Percentiles rank a stretch among this genome's conserved stretches.
Evolutionary conservation across 2,888 invertebrate genomes (phyloP).

Genomic region (Eupsilia transversa): DNA sequence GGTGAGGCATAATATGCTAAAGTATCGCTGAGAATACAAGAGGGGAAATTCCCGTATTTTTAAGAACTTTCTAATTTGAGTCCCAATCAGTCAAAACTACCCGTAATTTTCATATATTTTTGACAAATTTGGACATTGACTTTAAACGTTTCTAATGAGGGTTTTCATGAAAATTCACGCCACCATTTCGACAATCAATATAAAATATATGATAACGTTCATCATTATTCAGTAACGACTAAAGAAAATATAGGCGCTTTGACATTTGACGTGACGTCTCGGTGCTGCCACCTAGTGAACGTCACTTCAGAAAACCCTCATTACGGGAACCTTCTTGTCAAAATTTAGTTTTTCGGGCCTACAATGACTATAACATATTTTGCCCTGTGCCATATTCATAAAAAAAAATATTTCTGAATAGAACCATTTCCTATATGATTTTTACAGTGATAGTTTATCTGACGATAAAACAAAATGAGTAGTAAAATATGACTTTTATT

Average conservation of each 20-base stretch:
- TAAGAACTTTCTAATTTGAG: neutral
- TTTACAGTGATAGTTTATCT: conserved; percentile 36
- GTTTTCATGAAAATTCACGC: too few species aligned
- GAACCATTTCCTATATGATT: conserved; percentile 28
- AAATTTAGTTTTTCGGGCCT: neutral
- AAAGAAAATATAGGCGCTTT: too few species aligned
- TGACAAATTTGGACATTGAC: too few species aligned
- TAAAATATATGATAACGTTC: too few species aligned
- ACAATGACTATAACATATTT: conserved; percentile 9
- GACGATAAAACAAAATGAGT: conserved; percentile 49
- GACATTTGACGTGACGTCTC: too few species aligned
- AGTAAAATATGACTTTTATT: conserved; percentile 56
- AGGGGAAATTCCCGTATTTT: neutral
- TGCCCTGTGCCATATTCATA: conserved; percentile 1
- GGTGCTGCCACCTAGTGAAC: too few species aligned
- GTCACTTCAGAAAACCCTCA: too few species aligned
- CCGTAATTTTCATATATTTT: neutral
- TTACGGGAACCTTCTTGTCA: too few species aligned
- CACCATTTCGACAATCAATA: too few species aligned
- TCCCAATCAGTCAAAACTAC: neutral
- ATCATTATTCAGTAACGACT: too few species aligned
- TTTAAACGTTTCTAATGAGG: too few species aligned
- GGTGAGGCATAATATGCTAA: conserved; percentile 13
- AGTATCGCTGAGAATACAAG: neutral
- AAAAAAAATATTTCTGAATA: conserved; percentile 39